Evolutionary conservation across 2,888 invertebrate species (phyloP).

Genomic region (Aradus depressus): DNA sequence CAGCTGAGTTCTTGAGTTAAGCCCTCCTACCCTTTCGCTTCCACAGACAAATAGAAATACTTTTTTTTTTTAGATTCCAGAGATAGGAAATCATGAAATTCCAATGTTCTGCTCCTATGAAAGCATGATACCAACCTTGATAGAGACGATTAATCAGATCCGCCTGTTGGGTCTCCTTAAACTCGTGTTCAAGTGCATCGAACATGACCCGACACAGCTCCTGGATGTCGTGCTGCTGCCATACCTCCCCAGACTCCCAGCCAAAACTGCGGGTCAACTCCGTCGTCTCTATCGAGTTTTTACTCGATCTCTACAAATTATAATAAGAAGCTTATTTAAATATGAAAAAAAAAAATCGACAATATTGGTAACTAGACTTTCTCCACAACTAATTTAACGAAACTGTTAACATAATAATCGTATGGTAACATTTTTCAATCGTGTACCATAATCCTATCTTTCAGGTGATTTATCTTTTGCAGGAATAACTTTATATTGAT

Average conservation of each 20-base stretch:
- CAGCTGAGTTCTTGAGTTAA: no score
- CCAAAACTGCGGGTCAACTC: slow-evolving; percentile 79
- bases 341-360: not conserved
- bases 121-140: slow-evolving; percentile 41
- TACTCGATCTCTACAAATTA: slow-evolving; percentile 54
- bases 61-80: no score
- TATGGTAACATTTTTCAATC: no score
- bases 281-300: slow-evolving; percentile 72
- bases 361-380: not conserved
- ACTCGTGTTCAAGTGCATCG: slow-evolving; percentile 73
- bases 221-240: slow-evolving; percentile 89
- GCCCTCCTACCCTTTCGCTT: not conserved
- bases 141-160: slow-evolving; percentile 73
- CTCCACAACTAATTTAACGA: not conserved
- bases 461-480: no score
- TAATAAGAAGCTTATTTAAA: not conserved
- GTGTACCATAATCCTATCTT: no score
- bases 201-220: slow-evolving; percentile 84
- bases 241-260: slow-evolving; percentile 80
- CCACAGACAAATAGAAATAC: not conserved
- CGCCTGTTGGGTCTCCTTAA: slow-evolving; percentile 68
- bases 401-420: no score
- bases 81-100: no score
- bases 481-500: no score
- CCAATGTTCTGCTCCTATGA: no score